Percentiles rank a stretch among this genome's conserved stretches.
Evolutionary conservation across 2,113 vertebrate genomes (phyloP).

Genomic region (Chaenocephalus aceratus): DNA sequence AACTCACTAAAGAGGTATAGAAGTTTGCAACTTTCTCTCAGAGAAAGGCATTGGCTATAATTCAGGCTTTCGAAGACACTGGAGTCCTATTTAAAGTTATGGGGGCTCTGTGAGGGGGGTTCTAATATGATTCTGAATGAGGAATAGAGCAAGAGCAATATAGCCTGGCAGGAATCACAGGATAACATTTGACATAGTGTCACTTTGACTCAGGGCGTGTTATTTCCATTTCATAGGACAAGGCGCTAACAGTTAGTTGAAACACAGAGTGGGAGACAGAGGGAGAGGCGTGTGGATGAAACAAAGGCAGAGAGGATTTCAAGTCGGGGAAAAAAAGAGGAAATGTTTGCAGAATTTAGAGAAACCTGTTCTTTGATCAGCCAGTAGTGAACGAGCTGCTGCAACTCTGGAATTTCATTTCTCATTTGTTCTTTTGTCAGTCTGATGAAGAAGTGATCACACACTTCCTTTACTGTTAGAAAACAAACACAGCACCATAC

Average conservation of each 20-base stretch:
- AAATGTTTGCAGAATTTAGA: conserved; percentile 39
- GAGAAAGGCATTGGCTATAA: conserved; percentile 23
- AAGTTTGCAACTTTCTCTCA: conserved; percentile 44
- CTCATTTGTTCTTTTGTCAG: conserved; percentile 39
- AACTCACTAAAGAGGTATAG: conserved; percentile 28
- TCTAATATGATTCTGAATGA: conserved; percentile 69
- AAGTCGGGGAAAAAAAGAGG: conserved; percentile 21
- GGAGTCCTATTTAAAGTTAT: conserved; percentile 52
- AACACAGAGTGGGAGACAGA: conserved; percentile 16
- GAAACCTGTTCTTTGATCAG: conserved; percentile 56
- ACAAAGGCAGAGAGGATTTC: conserved; percentile 42
- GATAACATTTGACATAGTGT: conserved; percentile 74
- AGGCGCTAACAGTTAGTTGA: conserved; percentile 46
- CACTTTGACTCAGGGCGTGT: conserved; percentile 73
- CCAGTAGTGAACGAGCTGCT: conserved; percentile 19
- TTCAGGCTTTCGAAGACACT: conserved; percentile 46
- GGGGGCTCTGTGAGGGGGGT: conserved; percentile 46
- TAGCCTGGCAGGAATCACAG: conserved; percentile 62
- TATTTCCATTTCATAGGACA: conserved; percentile 70
- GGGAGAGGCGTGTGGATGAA: conserved; percentile 25
- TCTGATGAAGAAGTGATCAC: conserved; percentile 26
- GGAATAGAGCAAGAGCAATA: conserved; percentile 52
- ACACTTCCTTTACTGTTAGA: not conserved
- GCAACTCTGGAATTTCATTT: conserved; percentile 19
- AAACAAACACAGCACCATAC: not conserved